These are phyloP conservation scores for Apistogramma diplotaenia DNA, from an alignment of 2,113 vertebrate species.

Conservation along the genomic window DNA sequence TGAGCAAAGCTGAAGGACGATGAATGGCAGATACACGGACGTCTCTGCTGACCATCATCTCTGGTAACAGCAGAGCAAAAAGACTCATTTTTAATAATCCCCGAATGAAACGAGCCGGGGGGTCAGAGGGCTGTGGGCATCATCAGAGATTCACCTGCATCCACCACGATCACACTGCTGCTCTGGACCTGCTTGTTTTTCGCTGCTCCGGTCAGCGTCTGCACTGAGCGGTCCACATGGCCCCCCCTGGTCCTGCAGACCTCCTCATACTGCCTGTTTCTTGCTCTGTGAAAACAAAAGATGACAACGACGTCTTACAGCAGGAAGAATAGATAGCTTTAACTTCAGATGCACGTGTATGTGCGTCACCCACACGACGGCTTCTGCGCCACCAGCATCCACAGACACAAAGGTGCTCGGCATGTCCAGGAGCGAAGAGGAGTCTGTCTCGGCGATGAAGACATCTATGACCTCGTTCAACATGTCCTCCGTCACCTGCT, in stretches of 20 bases:
- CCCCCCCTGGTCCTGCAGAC: conserved; percentile 77
- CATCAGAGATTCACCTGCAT: conserved; percentile 77
- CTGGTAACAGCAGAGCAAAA: neutral
- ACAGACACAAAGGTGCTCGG: conserved; percentile 72
- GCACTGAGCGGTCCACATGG: conserved; percentile 80
- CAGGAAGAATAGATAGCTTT: too few species aligned
- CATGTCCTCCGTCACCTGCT: conserved; percentile 72
- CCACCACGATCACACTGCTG: conserved; percentile 71
- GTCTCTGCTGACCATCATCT: too few species aligned
- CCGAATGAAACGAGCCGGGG: neutral
- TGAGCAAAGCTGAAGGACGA: too few species aligned
- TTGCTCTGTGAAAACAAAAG: conserved; percentile 67
- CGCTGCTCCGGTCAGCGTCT: conserved; percentile 81
- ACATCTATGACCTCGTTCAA: conserved; percentile 74
- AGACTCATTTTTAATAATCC: neutral
- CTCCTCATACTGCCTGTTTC: conserved; percentile 75
- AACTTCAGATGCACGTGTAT: neutral
- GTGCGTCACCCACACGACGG: conserved; percentile 72
- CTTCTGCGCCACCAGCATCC: conserved; percentile 77
- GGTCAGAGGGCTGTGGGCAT: rapidly evolving
- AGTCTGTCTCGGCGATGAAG: conserved; percentile 81
- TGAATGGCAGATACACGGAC: too few species aligned
- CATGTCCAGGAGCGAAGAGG: conserved; percentile 79
- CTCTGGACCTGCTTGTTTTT: conserved; percentile 87
- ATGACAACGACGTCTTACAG: neutral